A percentile compares a stretch with the other conserved stretches of the same genome.
phyloP scores from a whole-genome alignment of 1,140 invertebrate species.

The Drosophila navojoa region DNA sequence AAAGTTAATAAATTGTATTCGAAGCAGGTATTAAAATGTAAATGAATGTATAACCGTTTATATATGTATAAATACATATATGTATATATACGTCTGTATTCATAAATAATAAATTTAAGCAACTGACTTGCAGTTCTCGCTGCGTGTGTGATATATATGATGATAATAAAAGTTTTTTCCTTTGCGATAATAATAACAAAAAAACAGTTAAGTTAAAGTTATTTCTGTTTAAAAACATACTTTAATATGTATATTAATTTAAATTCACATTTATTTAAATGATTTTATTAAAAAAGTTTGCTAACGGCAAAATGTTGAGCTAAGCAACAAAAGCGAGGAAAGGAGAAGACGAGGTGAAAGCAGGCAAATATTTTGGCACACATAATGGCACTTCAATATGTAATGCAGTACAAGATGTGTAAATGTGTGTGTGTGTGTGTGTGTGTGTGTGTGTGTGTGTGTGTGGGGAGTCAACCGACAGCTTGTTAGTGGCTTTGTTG shows the following conservation, averaged over 20 bases:
- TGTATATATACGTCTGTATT: neutral
- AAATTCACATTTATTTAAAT: constrained; percentile 78
- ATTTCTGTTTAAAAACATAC: constrained; percentile 45
- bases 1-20: too few species aligned
- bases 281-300: constrained; percentile 79
- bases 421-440: constrained; percentile 5
- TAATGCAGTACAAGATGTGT: constrained; percentile 17
- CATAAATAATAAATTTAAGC: constrained; percentile 7
- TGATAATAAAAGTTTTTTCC: constrained; percentile 68
- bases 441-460: neutral
- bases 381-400: constrained; percentile 68
- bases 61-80: neutral
- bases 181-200: constrained; percentile 20
- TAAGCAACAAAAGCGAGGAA: constrained; percentile 19
- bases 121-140: constrained; percentile 21
- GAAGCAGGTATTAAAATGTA: too few species aligned
- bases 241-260: constrained; percentile 51
- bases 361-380: constrained; percentile 49
- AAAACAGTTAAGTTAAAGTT: constrained; percentile 52
- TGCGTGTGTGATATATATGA: constrained; percentile 35
- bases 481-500: constrained; percentile 82
- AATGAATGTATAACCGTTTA: too few species aligned
- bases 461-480: constrained; percentile 54
- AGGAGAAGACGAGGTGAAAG: constrained; percentile 11
- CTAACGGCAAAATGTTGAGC: constrained; percentile 54